Percentiles rank a stretch among this genome's conserved stretches.
Conservation (phyloP, 2,888 invertebrate species). For the Vesta saturnalis region DNA sequence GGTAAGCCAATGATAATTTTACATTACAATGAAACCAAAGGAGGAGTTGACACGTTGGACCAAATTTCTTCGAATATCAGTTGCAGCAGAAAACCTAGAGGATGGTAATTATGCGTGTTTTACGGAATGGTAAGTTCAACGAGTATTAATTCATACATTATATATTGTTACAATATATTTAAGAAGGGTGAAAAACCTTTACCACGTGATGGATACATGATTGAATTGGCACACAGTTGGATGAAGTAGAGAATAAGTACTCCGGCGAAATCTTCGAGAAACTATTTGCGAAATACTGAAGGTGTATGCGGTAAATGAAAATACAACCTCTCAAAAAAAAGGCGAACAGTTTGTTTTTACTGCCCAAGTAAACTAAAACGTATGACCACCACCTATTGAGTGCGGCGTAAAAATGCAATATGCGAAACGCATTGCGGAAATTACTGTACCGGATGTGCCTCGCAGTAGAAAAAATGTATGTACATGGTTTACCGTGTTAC, state of each 20-base stretch:
- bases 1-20: too few relatives aligned
- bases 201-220: background rate
- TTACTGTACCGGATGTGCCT: too few relatives aligned
- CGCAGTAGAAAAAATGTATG: background rate
- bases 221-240: background rate
- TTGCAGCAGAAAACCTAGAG: background rate
- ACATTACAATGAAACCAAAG: background rate
- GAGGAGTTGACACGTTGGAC: constrained; percentile 20
- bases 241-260: background rate
- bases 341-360: too few relatives aligned
- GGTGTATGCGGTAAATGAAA: background rate
- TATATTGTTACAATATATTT: too few relatives aligned
- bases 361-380: too few relatives aligned
- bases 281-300: background rate
- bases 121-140: background rate
- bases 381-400: too few relatives aligned
- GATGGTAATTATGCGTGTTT: background rate
- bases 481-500: too few relatives aligned
- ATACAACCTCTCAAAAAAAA: too few relatives aligned
- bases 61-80: constrained; percentile 7
- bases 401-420: background rate
- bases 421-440: background rate
- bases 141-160: background rate
- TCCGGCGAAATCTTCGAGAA: background rate
- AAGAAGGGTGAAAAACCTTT: background rate